Conservation (phyloP, 2,888 invertebrate genomes). For the Drosophila percnosoma region DNA sequence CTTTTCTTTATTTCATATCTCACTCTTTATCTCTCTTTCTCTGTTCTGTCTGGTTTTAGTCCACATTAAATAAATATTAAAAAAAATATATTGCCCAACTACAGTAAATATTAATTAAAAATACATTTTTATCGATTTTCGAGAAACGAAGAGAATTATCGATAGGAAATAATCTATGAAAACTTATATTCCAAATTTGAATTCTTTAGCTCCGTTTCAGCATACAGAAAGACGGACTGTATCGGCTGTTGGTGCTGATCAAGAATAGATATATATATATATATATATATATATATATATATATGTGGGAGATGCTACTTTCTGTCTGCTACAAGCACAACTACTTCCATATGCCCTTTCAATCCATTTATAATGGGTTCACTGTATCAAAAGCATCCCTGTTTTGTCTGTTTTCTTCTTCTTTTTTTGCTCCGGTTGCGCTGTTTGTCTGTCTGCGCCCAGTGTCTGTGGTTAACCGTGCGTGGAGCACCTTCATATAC, state of each 20-base stretch:
- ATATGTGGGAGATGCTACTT: background rate
- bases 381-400: constrained; percentile 1
- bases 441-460: constrained; percentile 22
- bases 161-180: background rate
- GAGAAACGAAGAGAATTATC: background rate
- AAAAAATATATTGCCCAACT: no score
- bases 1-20: background rate
- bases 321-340: no score
- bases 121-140: background rate
- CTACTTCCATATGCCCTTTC: background rate
- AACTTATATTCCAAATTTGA: background rate
- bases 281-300: background rate
- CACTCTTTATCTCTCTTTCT: background rate
- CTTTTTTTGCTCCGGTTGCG: constrained; percentile 6
- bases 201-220: background rate
- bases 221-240: background rate
- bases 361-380: background rate
- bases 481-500: constrained; percentile 56
- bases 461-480: constrained; percentile 56
- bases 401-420: background rate
- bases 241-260: background rate
- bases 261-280: background rate
- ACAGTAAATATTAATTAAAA: background rate
- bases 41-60: no score
- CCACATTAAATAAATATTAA: no score